Percentiles rank a stretch among this genome's conserved stretches.
phyloP scores from a whole-genome alignment of 2,113 vertebrate species.

The Cyprichromis sp. region DNA sequence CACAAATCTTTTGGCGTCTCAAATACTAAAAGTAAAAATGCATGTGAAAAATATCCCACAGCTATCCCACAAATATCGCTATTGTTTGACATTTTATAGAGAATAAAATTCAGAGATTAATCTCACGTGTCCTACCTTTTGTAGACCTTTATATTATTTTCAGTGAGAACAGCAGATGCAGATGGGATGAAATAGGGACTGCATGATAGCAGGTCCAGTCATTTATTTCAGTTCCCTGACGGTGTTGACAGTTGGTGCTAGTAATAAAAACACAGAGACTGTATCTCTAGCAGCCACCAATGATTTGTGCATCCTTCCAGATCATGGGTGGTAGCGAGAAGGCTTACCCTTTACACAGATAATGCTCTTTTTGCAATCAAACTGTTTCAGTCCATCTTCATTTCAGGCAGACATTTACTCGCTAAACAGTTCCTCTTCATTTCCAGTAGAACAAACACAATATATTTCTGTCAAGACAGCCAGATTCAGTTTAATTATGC shows the following conservation, averaged over 20 bases:
- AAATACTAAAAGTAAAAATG: background rate
- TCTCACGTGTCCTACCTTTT: background rate
- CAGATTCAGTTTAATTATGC: constrained; percentile 35
- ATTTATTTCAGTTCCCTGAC: constrained; percentile 16
- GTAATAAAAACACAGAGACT: constrained; percentile 41
- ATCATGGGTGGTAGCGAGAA: background rate
- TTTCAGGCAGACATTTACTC: constrained; percentile 15
- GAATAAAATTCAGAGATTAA: background rate
- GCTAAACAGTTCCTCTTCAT: background rate
- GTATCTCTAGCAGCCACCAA: constrained; percentile 34
- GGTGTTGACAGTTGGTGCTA: constrained; percentile 21
- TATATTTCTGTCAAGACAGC: constrained; percentile 11
- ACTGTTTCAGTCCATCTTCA: constrained; percentile 18
- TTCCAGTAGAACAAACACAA: constrained; percentile 1
- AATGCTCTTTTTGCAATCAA: constrained; percentile 4
- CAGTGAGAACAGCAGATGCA: background rate
- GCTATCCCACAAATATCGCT: background rate
- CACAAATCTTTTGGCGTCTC: background rate
- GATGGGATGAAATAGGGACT: constrained; percentile 33
- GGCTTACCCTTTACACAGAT: background rate
- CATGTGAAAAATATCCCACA: background rate
- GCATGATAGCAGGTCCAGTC: constrained; percentile 18
- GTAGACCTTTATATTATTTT: background rate
- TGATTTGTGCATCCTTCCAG: constrained; percentile 27
- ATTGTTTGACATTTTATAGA: background rate